Evolutionary conservation across 2,888 invertebrate genomes (phyloP), one percentile per base, ranked within the genome.

Genomic region (Tipula vernalis): DNA sequence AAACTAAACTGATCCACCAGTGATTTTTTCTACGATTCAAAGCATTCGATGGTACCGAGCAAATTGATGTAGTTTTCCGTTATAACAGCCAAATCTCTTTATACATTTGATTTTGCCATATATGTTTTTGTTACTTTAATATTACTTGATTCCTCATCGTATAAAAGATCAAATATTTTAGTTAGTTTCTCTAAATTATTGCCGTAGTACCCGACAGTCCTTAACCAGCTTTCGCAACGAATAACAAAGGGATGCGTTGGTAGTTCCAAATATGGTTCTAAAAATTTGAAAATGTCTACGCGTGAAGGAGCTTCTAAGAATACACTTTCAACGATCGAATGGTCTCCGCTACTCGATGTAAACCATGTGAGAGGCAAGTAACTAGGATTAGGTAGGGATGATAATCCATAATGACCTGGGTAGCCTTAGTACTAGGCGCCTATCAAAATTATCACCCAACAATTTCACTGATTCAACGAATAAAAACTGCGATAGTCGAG

Each of bases 351-450:
- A 90, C 88, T 84, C 89, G 86, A 87, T 90, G 88, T 3, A 90
- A 39, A 13, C 87, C 89, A 88, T 90, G 90, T 12, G 89, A 89
- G 57, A 90, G 86, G 87, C 89, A 90, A 36, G 89, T 90, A 15
- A 88, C 47, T 87, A 90, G 89, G 8, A 89, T 85, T 86, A 90
- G 86, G 86, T 89, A 88, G 15, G 88, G 87, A 87, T 89, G 90
- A 18, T 89, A 88, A 12, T 87, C 87, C 88, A 89, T 88, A 44
- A 90, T 87, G 83, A 87, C 88, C 87, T 87, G 83, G 5, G 87
- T 88, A 36, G 89, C 88, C 88, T 89, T 89, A n/a, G n/a, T n/a
- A n/a, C n/a, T n/a, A n/a, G n/a, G n/a, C 85, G 71, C 42, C 8
- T 39, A 36, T 86, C 86, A 36, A 86, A 84, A 15, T 83, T 36